Evolutionary conservation across 2,888 invertebrate species (phyloP), one percentile per base, ranked within the genome.

Genomic region (Sympetrum striolatum): DNA sequence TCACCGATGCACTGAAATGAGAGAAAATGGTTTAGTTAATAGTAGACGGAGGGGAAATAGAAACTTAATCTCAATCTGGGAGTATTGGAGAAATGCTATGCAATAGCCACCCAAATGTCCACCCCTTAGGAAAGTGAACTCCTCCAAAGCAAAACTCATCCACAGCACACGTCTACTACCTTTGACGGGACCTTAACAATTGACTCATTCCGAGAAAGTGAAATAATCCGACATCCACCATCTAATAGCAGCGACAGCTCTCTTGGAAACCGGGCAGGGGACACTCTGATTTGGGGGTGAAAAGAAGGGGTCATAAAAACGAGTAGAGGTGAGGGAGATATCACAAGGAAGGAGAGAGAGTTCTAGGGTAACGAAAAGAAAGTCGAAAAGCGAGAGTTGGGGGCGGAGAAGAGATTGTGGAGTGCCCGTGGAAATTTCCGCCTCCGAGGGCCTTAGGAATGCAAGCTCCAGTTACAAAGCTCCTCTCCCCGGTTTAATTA

Each of bases 401-500:
- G 39, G 90, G 31, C 15, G 18, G 31, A 15, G 22, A 14, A 90
- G 53, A 37, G 80, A 53, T 37, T 44, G 39, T 35, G 25, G 25
- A 73, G 73, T 64, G 90, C 90, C 73, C 79, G 44, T 79, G 53
- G 79, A 90, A 90, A 79, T 80, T 80, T 90, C 90, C 73, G 73
- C 90, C 90, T 90, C 90, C 86, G 86, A 90, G 90, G 79, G 80
- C 79, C 90, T 86, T 80, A 90, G 79, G 90, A 80, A 79, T 80
- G 90, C 90, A 80, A 73, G 81, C 90, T 90, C 64, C 81, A 64
- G 90, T 90, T 90, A 90, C 90, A 90, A 90, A 90, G 81, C 80
- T 35, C 58, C 82, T 82, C 90, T 90, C 90, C 90, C 60, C 60
- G 35, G 90, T 90, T 90, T 90, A 90, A 90, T 90, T 90, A 90